Conservation (phyloP, 2,113 vertebrate genomes). For the Edolisoma coerulescens region DNA sequence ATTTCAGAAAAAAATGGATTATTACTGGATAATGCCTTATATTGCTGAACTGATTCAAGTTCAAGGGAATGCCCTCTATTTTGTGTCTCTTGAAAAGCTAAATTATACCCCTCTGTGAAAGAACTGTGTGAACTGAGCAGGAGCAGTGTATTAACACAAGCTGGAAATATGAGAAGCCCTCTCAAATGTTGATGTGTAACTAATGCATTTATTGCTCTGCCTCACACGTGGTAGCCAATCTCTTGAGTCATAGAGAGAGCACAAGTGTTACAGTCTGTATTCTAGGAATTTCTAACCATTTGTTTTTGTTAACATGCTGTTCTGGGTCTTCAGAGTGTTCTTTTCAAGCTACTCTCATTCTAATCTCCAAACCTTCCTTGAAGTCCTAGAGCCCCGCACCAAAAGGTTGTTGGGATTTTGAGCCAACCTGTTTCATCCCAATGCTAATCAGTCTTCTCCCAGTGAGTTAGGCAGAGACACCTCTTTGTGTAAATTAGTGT, state of each 20-base stretch:
- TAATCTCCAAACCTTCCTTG: neutral
- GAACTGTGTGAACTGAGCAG: neutral
- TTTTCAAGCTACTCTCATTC: neutral
- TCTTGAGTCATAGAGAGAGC: neutral
- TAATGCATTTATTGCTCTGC: neutral
- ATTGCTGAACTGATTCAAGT: neutral
- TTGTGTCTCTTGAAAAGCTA: neutral
- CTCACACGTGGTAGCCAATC: neutral
- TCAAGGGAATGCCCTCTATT: neutral
- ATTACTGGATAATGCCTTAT: neutral
- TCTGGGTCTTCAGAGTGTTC: neutral
- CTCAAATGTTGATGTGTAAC: neutral
- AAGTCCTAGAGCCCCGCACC: neutral
- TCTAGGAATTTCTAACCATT: conserved; percentile 1
- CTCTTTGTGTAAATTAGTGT: neutral
- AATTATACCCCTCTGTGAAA: neutral
- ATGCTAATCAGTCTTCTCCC: neutral
- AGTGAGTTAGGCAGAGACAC: neutral
- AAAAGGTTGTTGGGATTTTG: neutral
- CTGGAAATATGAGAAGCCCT: neutral
- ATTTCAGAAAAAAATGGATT: neutral
- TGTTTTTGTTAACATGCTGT: neutral
- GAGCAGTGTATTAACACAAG: neutral
- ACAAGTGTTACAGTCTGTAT: neutral
- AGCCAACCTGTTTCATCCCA: neutral